phyloP scores from a whole-genome alignment of 2,113 vertebrate genomes.

The Salvelinus fontinalis region DNA sequence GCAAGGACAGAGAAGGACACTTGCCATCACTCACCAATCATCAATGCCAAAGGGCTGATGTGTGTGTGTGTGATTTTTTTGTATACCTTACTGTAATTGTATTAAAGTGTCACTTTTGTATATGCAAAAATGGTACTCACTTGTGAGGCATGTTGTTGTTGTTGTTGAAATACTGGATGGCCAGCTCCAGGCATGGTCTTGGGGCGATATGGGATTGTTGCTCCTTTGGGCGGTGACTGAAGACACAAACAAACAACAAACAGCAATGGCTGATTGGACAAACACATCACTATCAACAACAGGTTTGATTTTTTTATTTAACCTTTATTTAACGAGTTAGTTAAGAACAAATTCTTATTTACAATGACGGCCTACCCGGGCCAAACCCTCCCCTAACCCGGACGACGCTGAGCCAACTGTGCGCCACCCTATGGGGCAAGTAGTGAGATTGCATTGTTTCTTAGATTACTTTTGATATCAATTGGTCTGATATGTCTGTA shows the following conservation, averaged over 20 bases:
- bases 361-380: too few relatives aligned
- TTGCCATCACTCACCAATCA: not conserved
- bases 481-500: not conserved
- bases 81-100: too few relatives aligned
- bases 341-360: too few relatives aligned
- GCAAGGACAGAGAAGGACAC: too few relatives aligned
- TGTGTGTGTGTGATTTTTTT: not conserved
- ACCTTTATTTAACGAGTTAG: too few relatives aligned
- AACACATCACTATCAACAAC: not conserved
- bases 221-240: conserved; percentile 91
- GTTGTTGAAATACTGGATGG: conserved; percentile 84
- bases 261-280: not conserved
- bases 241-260: conserved; percentile 41
- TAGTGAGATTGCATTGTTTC: too few relatives aligned
- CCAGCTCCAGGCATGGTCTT: conserved; percentile 82
- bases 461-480: not conserved
- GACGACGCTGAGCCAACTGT: too few relatives aligned
- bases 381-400: too few relatives aligned
- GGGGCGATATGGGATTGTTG: conserved; percentile 90
- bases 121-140: conserved; percentile 72
- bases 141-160: conserved; percentile 79
- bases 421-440: too few relatives aligned
- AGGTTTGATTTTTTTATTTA: not conserved
- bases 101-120: not conserved
- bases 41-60: not conserved